These are phyloP conservation scores for Diarsia mendica DNA, from an alignment of 2,888 invertebrate species.

Conservation along the genomic window DNA sequence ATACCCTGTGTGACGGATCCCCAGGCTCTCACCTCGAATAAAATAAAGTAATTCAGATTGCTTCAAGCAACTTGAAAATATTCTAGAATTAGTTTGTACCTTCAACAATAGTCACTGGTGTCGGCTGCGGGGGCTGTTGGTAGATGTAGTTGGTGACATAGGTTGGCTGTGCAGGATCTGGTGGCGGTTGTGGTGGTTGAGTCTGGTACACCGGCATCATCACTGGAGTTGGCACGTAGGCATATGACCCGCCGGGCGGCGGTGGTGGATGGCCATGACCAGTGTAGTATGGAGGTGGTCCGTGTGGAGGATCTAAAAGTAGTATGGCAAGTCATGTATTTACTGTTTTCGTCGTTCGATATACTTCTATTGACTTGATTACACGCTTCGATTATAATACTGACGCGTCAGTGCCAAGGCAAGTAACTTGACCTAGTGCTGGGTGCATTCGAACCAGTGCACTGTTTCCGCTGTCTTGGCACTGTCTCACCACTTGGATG, in stretches of 20 bases:
- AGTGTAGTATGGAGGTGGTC: slow-evolving; percentile 64
- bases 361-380: background rate
- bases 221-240: slow-evolving; percentile 82
- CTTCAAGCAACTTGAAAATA: background rate
- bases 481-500: background rate
- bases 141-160: slow-evolving; percentile 83
- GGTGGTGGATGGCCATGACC: slow-evolving; percentile 55
- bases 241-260: slow-evolving; percentile 67
- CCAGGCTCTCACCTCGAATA: too few relatives aligned
- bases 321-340: background rate
- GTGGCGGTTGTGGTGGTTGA: slow-evolving; percentile 69
- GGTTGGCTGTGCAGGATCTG: slow-evolving; percentile 70
- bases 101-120: slow-evolving; percentile 67
- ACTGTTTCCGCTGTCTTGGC: background rate
- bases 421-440: background rate
- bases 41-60: too few relatives aligned
- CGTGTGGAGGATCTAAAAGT: slow-evolving; percentile 76
- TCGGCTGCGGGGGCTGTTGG: slow-evolving; percentile 67
- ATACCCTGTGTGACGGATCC: too few relatives aligned
- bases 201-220: slow-evolving; percentile 84
- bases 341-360: background rate
- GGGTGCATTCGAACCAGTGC: background rate
- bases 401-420: background rate
- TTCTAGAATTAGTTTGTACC: slow-evolving; percentile 39
- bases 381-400: background rate